These are phyloP conservation scores for Rousettus leschenaultii DNA, from an alignment of 2,113 vertebrate genomes.

Conservation along the genomic window DNA sequence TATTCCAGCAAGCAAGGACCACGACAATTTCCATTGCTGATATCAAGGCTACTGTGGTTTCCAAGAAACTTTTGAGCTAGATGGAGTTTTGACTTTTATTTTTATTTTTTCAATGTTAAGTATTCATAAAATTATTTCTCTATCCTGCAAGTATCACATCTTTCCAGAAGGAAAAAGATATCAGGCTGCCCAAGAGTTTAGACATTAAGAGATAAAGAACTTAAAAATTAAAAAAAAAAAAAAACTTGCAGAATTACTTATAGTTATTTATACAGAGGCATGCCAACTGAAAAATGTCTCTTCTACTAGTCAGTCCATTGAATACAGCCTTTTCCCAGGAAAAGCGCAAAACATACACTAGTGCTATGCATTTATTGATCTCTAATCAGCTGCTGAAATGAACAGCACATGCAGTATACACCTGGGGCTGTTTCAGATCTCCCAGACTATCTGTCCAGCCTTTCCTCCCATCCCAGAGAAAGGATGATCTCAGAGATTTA, in stretches of 20 bases:
- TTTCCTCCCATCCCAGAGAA: not conserved
- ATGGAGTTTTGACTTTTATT: not conserved
- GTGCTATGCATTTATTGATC: not conserved
- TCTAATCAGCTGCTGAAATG: not conserved
- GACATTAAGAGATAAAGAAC: not conserved
- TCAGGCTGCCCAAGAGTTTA: not conserved
- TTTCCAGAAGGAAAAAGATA: not conserved
- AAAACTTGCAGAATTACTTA: not conserved
- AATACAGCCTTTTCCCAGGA: conserved; percentile 27
- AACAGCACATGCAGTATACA: not conserved
- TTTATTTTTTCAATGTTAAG: not conserved
- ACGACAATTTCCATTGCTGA: not conserved
- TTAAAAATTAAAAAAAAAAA: not conserved
- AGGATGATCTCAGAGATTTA: conserved; percentile 31
- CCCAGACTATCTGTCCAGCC: not conserved
- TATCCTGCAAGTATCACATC: not conserved
- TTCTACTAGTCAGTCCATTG: not conserved
- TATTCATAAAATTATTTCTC: not conserved
- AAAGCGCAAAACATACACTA: not conserved
- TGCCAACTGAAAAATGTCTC: conserved; percentile 15
- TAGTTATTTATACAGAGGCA: not conserved
- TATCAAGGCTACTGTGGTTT: not conserved
- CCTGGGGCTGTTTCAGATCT: not conserved
- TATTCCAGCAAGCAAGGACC: not conserved
- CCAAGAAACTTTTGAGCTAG: not conserved